A percentile compares a stretch with the other conserved stretches of the same genome.
Conservation (phyloP, 2,888 invertebrate genomes). For the Noctua comes region DNA sequence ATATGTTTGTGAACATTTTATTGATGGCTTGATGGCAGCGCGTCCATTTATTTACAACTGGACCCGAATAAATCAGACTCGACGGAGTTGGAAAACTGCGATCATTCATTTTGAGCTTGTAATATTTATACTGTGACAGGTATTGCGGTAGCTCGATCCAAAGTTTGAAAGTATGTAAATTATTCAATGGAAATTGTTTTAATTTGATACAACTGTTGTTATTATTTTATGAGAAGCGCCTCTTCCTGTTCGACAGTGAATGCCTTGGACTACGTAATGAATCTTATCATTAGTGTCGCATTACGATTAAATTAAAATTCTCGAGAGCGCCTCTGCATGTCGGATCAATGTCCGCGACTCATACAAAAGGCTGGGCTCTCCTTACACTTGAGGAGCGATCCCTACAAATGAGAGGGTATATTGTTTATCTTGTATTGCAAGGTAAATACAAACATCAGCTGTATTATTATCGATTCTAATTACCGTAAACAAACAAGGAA, state of each 20-base stretch:
- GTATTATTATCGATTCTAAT: slow-evolving; percentile 39
- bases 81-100: slow-evolving; percentile 78
- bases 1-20: slow-evolving; percentile 81
- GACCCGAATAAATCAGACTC: slow-evolving; percentile 81
- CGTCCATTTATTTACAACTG: slow-evolving; percentile 79
- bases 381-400: slow-evolving; percentile 18
- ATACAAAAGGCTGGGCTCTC: slow-evolving; percentile 18
- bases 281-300: slow-evolving; percentile 30
- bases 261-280: slow-evolving; percentile 21
- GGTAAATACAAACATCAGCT: slow-evolving; percentile 38
- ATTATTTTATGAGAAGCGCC: slow-evolving; percentile 18
- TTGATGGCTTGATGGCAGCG: slow-evolving; percentile 79
- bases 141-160: slow-evolving; percentile 42
- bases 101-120: slow-evolving; percentile 78
- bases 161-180: slow-evolving; percentile 58
- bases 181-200: slow-evolving; percentile 55
- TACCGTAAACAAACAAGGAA: slow-evolving; percentile 52
- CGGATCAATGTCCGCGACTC: slow-evolving; percentile 33
- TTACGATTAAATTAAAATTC: slow-evolving; percentile 50
- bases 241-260: slow-evolving; percentile 16
- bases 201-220: slow-evolving; percentile 27
- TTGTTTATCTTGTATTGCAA: slow-evolving; percentile 37
- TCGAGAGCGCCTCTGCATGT: slow-evolving; percentile 15
- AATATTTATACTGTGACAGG: slow-evolving; percentile 69
- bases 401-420: not conserved